Conservation (phyloP, 2,888 invertebrate species). For the Aquatica leii region DNA sequence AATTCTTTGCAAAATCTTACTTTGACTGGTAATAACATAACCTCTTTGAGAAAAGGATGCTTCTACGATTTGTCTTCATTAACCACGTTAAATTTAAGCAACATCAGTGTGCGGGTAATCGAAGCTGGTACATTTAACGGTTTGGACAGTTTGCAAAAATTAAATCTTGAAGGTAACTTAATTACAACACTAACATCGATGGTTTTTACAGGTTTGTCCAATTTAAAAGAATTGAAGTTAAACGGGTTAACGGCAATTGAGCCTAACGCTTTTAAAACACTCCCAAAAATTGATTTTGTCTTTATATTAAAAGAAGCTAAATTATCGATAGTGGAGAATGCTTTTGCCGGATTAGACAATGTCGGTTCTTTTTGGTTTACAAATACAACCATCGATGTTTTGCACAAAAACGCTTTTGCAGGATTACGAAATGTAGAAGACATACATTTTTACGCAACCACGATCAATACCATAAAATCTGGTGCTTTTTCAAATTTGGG, state of each 20-base stretch:
- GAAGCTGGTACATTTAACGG: not conserved
- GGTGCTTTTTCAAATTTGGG: not conserved
- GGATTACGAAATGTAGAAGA: not conserved
- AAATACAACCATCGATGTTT: not conserved
- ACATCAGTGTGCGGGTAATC: not conserved
- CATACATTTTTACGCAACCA: not conserved
- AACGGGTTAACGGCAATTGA: not conserved
- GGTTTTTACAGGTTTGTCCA: not conserved
- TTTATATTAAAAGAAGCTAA: not conserved
- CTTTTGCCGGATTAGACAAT: not conserved
- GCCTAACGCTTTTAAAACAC: not conserved
- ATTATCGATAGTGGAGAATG: not conserved
- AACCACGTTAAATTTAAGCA: not conserved
- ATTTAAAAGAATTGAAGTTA: not conserved
- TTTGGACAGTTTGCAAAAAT: not conserved
- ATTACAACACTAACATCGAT: not conserved
- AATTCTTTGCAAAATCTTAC: slow-evolving; percentile 19
- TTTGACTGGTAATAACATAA: slow-evolving; percentile 24
- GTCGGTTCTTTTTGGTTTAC: not conserved
- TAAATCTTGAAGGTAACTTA: not conserved
- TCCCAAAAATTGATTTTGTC: not conserved
- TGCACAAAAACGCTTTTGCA: not conserved
- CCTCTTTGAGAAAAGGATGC: not conserved
- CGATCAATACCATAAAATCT: not conserved
- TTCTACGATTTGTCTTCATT: not conserved